Percentiles rank a stretch among this genome's conserved stretches.
Evolutionary conservation across 2,113 vertebrate species (phyloP).

Genomic region (Pithys albifrons): DNA sequence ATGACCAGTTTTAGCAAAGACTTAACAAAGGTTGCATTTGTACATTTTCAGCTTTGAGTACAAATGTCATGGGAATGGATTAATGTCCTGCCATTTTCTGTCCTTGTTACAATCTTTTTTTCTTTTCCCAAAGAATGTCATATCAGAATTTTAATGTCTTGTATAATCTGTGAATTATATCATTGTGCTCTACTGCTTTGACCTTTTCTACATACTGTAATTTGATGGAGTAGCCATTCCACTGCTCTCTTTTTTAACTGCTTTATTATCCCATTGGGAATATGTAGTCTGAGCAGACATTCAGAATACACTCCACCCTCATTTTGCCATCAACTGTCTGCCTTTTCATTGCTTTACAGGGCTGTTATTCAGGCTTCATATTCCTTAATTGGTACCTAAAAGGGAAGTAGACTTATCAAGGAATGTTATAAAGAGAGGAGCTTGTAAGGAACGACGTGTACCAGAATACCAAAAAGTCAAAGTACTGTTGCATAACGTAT

Average conservation of each 20-base stretch:
- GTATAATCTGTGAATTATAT: conserved; percentile 75
- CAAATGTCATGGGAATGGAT: conserved; percentile 49
- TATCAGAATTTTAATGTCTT: conserved; percentile 69
- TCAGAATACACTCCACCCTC: conserved; percentile 48
- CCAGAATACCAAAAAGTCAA: conserved; percentile 2
- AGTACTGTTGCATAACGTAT: not conserved
- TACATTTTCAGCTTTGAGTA: conserved; percentile 43
- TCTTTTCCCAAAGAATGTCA: conserved; percentile 43
- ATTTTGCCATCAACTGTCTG: conserved; percentile 6
- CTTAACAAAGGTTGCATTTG: conserved; percentile 22
- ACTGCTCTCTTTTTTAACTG: conserved; percentile 55
- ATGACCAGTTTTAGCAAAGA: not conserved
- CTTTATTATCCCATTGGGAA: conserved; percentile 64
- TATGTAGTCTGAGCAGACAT: conserved; percentile 41
- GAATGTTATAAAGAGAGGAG: not conserved
- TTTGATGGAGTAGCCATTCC: conserved; percentile 71
- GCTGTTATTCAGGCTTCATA: conserved; percentile 11
- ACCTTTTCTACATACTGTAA: conserved; percentile 74
- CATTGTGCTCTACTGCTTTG: conserved; percentile 64
- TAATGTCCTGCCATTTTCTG: conserved; percentile 51
- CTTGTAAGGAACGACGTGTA: not conserved
- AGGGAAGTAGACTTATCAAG: not conserved
- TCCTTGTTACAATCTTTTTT: conserved; percentile 66
- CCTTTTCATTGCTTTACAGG: conserved; percentile 26
- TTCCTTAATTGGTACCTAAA: conserved; percentile 47